Evolutionary conservation across 2,888 invertebrate genomes (phyloP), one percentile per base, ranked within the genome.

Genomic region (Chelonus formosanus): DNA sequence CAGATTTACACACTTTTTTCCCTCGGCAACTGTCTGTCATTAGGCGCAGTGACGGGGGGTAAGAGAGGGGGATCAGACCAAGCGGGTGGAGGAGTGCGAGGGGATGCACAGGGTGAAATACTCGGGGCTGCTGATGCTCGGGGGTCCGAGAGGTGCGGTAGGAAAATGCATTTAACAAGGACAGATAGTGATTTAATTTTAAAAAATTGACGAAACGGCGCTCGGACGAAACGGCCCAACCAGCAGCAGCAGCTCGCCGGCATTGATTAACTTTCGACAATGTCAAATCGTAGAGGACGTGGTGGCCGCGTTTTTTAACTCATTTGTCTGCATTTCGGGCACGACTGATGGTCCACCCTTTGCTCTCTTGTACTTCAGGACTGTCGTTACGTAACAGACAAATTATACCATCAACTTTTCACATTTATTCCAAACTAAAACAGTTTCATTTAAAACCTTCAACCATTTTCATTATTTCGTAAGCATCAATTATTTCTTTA

Each of bases 221-320:
- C 70, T 69, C 67, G 60, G 35, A 47, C 61, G 53, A 67, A 68
- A 67, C 65, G 63, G 59, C n/a, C 50, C 47, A 47, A 48, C 35
- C 62, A 56, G 66, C 55, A 66, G 66, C 67, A 36, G 48, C 65
- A 70, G 71, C 67, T 71, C 69, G 70, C 75, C 78, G 79, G 76
- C 82, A 84, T 84, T 82, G 83, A 84, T 84, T 82, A 83, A 82
- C 82, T 81, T 84, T 84, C 82, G 82, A 83, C 84, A 82, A 82
- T 82, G 82, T 84, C 84, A 82, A 83, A 84, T 83, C 83, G 79
- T 73, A 78, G 67, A 73, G 72, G 77, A 80, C 78, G 76, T 78
- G 78, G 78, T 74, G 71, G 71, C 78, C 75, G 77, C 78, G 78
- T 77, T 75, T 79, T 80, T 80, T 78, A 77, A 80, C 80, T 80